A percentile compares a stretch with the other conserved stretches of the same genome.
Evolutionary conservation across 1,140 invertebrate species (phyloP).

Genomic region (Ceratosolen solmsi): DNA sequence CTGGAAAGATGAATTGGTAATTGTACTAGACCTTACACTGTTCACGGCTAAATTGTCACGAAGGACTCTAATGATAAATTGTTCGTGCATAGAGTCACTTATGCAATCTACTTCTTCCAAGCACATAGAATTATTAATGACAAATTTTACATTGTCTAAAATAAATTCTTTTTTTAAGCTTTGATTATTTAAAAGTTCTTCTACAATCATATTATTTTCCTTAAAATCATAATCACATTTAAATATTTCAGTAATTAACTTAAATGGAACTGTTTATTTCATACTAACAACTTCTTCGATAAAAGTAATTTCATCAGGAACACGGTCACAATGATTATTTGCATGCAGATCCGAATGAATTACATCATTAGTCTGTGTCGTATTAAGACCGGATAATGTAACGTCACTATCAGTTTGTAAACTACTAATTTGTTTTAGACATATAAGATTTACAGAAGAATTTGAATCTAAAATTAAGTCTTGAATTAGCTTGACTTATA

Average conservation of each 20-base stretch:
- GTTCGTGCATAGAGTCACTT: not conserved
- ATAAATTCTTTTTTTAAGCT: not conserved
- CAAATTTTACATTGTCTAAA: not conserved
- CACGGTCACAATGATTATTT: not conserved
- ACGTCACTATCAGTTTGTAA: not conserved
- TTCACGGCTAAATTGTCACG: not conserved
- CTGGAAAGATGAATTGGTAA: not conserved
- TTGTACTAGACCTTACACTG: not conserved
- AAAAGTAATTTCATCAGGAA: not conserved
- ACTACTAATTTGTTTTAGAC: not conserved
- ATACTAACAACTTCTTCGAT: not conserved
- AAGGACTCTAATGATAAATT: not conserved
- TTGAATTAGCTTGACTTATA: not conserved
- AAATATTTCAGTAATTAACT: not conserved
- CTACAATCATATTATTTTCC: not conserved
- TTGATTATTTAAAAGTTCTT: not conserved
- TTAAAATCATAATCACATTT: not conserved
- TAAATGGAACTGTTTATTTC: conserved; percentile 2
- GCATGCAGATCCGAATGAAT: not conserved
- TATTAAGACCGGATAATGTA: conserved; percentile 5
- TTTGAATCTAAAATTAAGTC: not conserved
- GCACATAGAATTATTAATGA: too few relatives aligned
- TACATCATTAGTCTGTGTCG: not conserved
- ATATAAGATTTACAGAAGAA: not conserved
- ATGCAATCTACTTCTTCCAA: too few relatives aligned